Evolutionary conservation across 1,140 invertebrate species (phyloP), one percentile per base, ranked within the genome.

Genomic region (Drosophila ercepeae): DNA sequence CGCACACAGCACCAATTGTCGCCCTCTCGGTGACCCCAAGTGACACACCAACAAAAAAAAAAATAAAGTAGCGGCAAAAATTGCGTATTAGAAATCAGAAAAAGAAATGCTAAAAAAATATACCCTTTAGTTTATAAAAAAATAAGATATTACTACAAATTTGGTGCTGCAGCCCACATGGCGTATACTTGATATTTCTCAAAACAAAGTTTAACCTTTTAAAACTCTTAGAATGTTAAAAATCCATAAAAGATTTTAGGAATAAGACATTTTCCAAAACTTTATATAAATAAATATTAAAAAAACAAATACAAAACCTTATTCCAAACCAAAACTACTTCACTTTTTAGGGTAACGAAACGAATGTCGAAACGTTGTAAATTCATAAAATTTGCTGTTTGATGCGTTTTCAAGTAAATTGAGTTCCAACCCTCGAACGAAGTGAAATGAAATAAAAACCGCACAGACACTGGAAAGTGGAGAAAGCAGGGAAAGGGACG

Each of bases 331-430:
- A 3, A 13, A 8, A 21, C 7, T 51, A 48, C 55, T 34, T 34
- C 36, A 18, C n/a, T 44, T 34, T 34, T n/a, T 13, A 36, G 34
- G 4, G 69, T 58, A 53, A 53, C n/a, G 18, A 19, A 41, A 45
- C 51, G 60, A 83, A 69, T 53, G 75, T 70, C 74, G 82, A 86
- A 86, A 82, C 77, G 82, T 88, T 86, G 82, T 86, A 86, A 86
- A 86, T 86, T 86, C 82, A 86, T 86, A 86, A 86, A 86, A 86
- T 86, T 86, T 86, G 82, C 82, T 86, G 82, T 86, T 86, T 88
- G 82, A 86, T 86, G 82, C 82, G 82, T 86, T 86, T 86, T 82
- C 82, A 86, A 88, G 82, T 88, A 86, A 86, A 86, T 86, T 86
- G 82, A 86, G 82, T 86, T 86, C 82, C 81, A 86, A 86, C 82